Evolutionary conservation across 2,888 invertebrate species (phyloP).

Genomic region (Drosophila anomalata): DNA sequence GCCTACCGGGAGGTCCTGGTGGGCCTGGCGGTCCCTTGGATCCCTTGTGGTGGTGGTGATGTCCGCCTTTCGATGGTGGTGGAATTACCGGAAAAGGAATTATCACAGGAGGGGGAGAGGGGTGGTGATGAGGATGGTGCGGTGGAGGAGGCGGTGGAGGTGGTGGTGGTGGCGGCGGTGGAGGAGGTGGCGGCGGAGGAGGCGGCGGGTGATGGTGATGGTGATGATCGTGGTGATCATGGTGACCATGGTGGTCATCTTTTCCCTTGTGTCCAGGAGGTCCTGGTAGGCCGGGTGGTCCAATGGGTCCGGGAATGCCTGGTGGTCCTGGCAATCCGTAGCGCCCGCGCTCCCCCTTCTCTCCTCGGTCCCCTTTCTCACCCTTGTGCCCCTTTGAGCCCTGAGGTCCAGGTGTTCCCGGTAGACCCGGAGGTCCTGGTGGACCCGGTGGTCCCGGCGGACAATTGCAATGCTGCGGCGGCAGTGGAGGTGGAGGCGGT

Average conservation of each 20-base stretch:
- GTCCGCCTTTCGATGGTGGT: constrained; percentile 12
- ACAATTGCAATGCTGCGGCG: constrained; percentile 3
- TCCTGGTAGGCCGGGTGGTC: constrained; percentile 23
- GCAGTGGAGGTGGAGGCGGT: constrained; percentile 7
- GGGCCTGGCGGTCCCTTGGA: constrained; percentile 24
- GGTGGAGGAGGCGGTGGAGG: neutral
- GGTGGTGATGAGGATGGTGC: constrained; percentile 1
- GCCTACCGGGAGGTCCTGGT: constrained; percentile 29
- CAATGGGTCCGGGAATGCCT: constrained; percentile 22
- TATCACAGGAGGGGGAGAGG: constrained; percentile 15
- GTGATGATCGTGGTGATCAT: neutral
- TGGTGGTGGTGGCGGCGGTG: constrained; percentile 1
- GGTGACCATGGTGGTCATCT: constrained; percentile 2
- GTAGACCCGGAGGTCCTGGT: constrained; percentile 24
- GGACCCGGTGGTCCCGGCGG: constrained; percentile 14
- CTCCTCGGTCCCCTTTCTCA: constrained; percentile 21
- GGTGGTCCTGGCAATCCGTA: constrained; percentile 8
- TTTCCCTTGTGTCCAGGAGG: constrained; percentile 15
- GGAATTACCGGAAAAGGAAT: constrained; percentile 11
- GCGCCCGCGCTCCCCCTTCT: constrained; percentile 21
- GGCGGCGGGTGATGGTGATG: neutral
- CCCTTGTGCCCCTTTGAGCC: constrained; percentile 7
- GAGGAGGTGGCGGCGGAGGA: neutral
- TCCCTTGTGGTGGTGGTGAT: constrained; percentile 33
- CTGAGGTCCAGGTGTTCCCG: constrained; percentile 17